A percentile compares a stretch with the other conserved stretches of the same genome.
phyloP scores from a whole-genome alignment of 2,113 vertebrate genomes.

The Hepsetus odoe region DNA sequence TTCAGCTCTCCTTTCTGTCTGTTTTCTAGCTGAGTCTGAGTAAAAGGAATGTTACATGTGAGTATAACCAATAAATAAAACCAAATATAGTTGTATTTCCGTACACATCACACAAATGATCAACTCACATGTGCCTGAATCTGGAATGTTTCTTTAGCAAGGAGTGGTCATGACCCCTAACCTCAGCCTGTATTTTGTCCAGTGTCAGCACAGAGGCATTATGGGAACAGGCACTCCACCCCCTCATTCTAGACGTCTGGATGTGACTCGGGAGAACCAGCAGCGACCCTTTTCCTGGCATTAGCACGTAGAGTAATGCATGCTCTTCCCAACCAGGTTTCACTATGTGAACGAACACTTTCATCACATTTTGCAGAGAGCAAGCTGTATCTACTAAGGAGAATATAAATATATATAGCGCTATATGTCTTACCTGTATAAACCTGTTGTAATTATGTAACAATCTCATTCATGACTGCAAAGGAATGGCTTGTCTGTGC shows the following conservation, averaged over 20 bases:
- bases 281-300: conserved; percentile 61
- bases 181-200: conserved; percentile 44
- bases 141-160: neutral
- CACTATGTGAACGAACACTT: conserved; percentile 71
- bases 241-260: conserved; percentile 63
- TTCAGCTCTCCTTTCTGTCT: conserved; percentile 49
- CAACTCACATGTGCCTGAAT: conserved; percentile 6
- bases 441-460: conserved; percentile 67
- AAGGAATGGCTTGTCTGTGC: conserved; percentile 69
- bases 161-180: conserved; percentile 14
- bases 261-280: conserved; percentile 66
- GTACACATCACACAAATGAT: neutral
- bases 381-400: conserved; percentile 72
- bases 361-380: conserved; percentile 69
- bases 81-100: neutral
- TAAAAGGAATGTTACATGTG: conserved; percentile 56
- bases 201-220: conserved; percentile 72
- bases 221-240: conserved; percentile 63
- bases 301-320: conserved; percentile 78
- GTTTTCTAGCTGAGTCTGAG: conserved; percentile 61
- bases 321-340: conserved; percentile 76
- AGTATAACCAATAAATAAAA: conserved; percentile 25
- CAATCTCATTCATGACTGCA: conserved; percentile 65
- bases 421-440: conserved; percentile 69
- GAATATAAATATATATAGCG: conserved; percentile 64